Evolutionary conservation across 2,888 invertebrate genomes (phyloP), one percentile per base, ranked within the genome.

Genomic region (Trissolcus brochymenae): DNA sequence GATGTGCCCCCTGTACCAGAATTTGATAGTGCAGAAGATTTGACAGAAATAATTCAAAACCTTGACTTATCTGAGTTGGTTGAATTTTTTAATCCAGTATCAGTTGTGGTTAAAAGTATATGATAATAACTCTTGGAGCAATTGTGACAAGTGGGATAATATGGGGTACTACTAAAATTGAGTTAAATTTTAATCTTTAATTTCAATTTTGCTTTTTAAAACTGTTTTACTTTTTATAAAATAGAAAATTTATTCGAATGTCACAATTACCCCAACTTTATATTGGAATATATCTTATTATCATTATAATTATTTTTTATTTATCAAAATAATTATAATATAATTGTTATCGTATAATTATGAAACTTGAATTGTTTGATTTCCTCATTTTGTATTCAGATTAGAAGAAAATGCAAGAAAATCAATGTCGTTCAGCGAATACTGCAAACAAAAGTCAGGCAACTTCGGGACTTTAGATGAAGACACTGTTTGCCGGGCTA

Each of bases 361-460:
- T 17, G 17, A 17, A 17, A 1, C 43, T 4, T 43, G 4, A 6
- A 4, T 50, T 6, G 6, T 29, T 29, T 29, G 29, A 29, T 35
- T 35, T 35, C 2, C 9, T 21, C 4, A 19, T 51, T 17, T 17
- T 2, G 17, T 16, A 6, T 46, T 46, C 21, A 51, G 51, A 11
- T 19, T 19, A 16, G 19, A 51, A 6, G 35, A 17, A 50, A 19
- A 16, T 29, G 29, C n/a, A 1, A 25, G 14, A 16, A 1, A 49
- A 46, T 14, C 40, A 49, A 77, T 89, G 46, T 90, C 91, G 1
- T 86, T 91, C 25, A 90, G 90, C 29, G 89, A 90, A 77, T 91
- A 89, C 82, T 91, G 91, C 71, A 83, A 85, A 79, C 85, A 89
- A 50, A 89, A 88, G 81, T 90, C 90, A 49, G 89, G 89, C 21